phyloP scores from a whole-genome alignment of 2,888 invertebrate species.

The Leucozona laternaria region DNA sequence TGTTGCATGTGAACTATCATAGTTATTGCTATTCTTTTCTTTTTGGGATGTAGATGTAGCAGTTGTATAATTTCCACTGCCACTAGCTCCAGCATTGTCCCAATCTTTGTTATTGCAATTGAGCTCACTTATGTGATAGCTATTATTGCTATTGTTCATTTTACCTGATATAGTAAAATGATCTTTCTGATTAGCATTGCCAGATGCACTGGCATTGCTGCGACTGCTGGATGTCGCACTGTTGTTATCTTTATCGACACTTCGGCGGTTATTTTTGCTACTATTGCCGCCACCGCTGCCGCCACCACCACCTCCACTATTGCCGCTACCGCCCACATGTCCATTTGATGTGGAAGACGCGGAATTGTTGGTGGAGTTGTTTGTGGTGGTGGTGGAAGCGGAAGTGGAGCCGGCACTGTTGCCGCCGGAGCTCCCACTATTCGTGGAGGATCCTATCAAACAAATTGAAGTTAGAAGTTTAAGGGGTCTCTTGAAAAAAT shows the following conservation, averaged over 20 bases:
- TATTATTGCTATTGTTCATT: slow-evolving; percentile 51
- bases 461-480: slow-evolving; percentile 68
- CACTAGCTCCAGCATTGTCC: slow-evolving; percentile 55
- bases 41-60: slow-evolving; percentile 61
- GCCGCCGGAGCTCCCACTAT: slow-evolving; percentile 49
- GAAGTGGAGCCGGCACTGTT: neutral
- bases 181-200: slow-evolving; percentile 54
- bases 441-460: slow-evolving; percentile 71
- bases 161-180: slow-evolving; percentile 48
- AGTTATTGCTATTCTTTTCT: slow-evolving; percentile 76
- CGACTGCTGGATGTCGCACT: slow-evolving; percentile 50
- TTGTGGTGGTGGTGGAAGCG: neutral
- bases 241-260: slow-evolving; percentile 82
- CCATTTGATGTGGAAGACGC: slow-evolving; percentile 75
- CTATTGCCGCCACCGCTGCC: slow-evolving; percentile 76
- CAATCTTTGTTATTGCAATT: slow-evolving; percentile 62
- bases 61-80: slow-evolving; percentile 76
- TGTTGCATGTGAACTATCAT: slow-evolving; percentile 77
- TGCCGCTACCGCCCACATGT: slow-evolving; percentile 59
- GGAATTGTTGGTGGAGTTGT: slow-evolving; percentile 35
- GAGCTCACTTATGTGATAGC: slow-evolving; percentile 54
- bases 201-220: slow-evolving; percentile 31
- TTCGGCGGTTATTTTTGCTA: slow-evolving; percentile 81
- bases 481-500: slow-evolving; percentile 66
- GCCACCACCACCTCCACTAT: slow-evolving; percentile 75